Evolutionary conservation across 1,140 invertebrate species (phyloP).

Genomic region (Drosophila seguyi): DNA sequence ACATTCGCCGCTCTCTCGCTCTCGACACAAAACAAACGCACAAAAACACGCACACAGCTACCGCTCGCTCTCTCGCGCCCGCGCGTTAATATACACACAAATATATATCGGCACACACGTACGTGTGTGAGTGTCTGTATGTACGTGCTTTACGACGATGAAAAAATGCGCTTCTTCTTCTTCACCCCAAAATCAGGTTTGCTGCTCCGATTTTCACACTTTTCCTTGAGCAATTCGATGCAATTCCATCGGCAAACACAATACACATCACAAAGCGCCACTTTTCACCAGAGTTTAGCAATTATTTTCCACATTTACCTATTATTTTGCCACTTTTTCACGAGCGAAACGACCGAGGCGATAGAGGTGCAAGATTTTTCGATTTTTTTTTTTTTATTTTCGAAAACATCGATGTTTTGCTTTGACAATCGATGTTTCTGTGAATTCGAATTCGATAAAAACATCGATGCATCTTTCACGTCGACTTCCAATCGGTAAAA

Average conservation of each 20-base stretch:
- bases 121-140: conserved; percentile 56
- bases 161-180: conserved; percentile 76
- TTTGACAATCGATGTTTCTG: too few species aligned
- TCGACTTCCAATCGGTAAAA: too few species aligned
- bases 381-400: too few species aligned
- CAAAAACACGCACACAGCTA: conserved; percentile 46
- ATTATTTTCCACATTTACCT: conserved; percentile 70
- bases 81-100: conserved; percentile 65
- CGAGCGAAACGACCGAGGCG: not conserved
- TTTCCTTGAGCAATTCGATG: conserved; percentile 38
- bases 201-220: conserved; percentile 53
- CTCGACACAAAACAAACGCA: conserved; percentile 57
- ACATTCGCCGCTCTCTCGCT: conserved; percentile 68
- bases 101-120: conserved; percentile 19
- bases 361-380: too few species aligned
- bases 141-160: conserved; percentile 75
- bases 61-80: conserved; percentile 58
- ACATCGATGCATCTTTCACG: too few species aligned
- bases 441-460: too few species aligned
- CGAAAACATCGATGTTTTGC: too few species aligned
- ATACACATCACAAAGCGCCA: conserved; percentile 25
- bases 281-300: conserved; percentile 58
- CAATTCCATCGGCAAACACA: conserved; percentile 38
- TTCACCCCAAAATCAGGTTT: conserved; percentile 70
- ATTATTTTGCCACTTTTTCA: conserved; percentile 44